Evolutionary conservation across 2,888 invertebrate species (phyloP), one percentile per base, ranked within the genome.

Genomic region (Chrysomela aeneicollis): DNA sequence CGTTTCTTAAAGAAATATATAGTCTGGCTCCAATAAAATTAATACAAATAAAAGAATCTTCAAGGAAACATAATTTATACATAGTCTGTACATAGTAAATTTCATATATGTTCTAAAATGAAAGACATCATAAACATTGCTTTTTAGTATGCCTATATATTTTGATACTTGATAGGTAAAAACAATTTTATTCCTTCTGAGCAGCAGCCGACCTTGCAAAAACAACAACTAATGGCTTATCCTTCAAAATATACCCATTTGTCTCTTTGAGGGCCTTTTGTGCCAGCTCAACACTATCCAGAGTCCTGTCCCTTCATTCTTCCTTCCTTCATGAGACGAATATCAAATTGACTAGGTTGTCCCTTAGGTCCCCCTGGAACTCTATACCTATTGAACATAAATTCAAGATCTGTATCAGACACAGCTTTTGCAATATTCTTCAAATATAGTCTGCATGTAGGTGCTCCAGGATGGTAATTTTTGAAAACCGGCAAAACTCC

Each of bases 241-340:
- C 92, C 76, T 93, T 92, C 59, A 97, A 83, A 73, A 95, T 86
- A 79, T 88, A 94, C 0, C 95, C 96, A 84, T 97, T 95, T 1
- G 95, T 95, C 81, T 94, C 92, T 74, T 87, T 85, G 0, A 96
- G 80, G 9, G 97, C 97, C 69, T 85, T 84, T 76, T 90, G 87
- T 0, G 94, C 93, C 74, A 87, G 83, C 52, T 85, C 84, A 12
- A 89, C 85, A 74, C 86, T 88, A 59, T 93, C 92, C 60, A 95
- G 85, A 0, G 94, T 94, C 96, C 83, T 97, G 97, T 0, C 97
- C 97, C 82, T 96, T 97, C 97, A 97, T 97, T 77, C 95, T 87
- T 0, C 97, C 97, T 81, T 95, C 94, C 78, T 94, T 93, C 95
- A 97, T 94, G 12, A 96, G 86, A 73, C 92, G 87, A 3, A 97